A percentile compares a stretch with the other conserved stretches of the same genome.
phyloP scores from a whole-genome alignment of 2,113 vertebrate species.

The Geococcyx californianus region DNA sequence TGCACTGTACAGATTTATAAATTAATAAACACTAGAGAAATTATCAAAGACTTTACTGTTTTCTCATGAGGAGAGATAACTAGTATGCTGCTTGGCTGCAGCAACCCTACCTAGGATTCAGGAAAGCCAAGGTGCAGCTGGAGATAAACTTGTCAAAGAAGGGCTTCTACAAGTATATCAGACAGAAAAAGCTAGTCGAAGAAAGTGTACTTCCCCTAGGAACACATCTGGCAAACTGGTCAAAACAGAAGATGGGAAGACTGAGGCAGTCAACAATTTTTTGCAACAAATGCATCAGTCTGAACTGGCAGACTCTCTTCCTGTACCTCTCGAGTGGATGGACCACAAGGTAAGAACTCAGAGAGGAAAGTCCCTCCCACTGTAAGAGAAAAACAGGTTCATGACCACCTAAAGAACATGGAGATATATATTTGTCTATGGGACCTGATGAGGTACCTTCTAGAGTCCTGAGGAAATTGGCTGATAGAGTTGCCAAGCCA shows the following conservation, averaged over 20 bases:
- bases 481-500: not conserved
- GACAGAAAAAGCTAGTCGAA: not conserved
- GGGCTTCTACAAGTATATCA: not conserved
- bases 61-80: not conserved
- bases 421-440: not conserved
- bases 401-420: not conserved
- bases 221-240: not conserved
- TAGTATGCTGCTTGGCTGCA: not conserved
- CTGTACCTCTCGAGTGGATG: accelerated
- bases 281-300: not conserved
- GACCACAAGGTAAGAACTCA: not conserved
- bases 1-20: not conserved
- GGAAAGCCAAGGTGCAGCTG: not conserved
- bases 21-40: not conserved
- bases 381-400: not conserved
- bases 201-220: accelerated
- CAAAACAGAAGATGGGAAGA: not conserved
- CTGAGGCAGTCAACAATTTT: not conserved
- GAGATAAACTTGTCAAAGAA: not conserved
- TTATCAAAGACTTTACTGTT: not conserved
- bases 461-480: not conserved
- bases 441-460: not conserved
- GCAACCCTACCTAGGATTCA: too few relatives aligned
- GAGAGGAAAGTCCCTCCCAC: not conserved
- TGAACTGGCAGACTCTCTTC: not conserved